Evolutionary conservation across 2,888 invertebrate species (phyloP), one percentile per base, ranked within the genome.

Genomic region (Spilosoma lubricipeda): DNA sequence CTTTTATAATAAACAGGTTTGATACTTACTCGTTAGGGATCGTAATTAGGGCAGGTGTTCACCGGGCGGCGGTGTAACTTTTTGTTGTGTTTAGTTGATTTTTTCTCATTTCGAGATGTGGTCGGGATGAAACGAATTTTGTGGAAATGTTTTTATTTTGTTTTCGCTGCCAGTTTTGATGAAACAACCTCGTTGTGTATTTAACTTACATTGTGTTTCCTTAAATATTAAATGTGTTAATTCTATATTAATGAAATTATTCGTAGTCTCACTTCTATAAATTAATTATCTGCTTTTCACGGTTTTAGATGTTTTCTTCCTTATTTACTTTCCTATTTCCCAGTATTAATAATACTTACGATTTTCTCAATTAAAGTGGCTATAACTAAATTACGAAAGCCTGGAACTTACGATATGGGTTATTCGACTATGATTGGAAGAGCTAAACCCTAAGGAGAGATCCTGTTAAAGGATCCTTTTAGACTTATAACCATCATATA

Each of bases 21-120:
- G 84, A 85, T 85, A 84, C 84, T 84, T 80, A 82, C 80, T 85
- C 80, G 85, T 85, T 91, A 90, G 90, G 91, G 87, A 86, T 88
- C 84, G 87, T 92, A 93, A 93, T 93, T 93, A 92, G 93, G 91
- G 90, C 93, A 93, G 93, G 93, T 93, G 93, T 91, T 89, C 93
- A 89, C 88, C 89, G 90, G 70, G 63, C 70, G 71, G 87, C 86
- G 86, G 86, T 85, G 77, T 78, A 71, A 82, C 86, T 87, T 90
- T 91, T 92, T 90, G 84, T 83, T 82, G 77, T 83, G 84, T 86
- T 78, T 81, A 83, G 83, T 90, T 85, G 82, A 82, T 86, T 85
- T 88, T 89, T 88, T 83, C 83, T 82, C 84, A 71, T 77, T 79
- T 77, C 30, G 75, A 74, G 78, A 80, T 79, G 75, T 77, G 79